These are phyloP conservation scores for Rafetus swinhoei DNA, from an alignment of 2,113 vertebrate genomes.

Conservation along the genomic window DNA sequence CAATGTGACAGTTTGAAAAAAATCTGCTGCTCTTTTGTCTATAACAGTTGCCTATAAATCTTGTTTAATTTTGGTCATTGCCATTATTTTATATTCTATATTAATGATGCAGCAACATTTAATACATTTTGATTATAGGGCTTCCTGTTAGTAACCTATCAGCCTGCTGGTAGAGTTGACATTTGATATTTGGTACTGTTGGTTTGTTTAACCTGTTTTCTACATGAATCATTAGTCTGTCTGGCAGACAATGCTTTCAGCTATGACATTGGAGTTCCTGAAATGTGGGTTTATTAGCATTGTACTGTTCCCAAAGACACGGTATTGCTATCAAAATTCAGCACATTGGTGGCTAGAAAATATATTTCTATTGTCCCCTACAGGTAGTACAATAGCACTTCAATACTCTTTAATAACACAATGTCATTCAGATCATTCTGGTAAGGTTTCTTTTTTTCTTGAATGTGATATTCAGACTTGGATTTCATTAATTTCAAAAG, in stretches of 20 bases:
- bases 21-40: not conserved
- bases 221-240: not conserved
- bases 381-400: not conserved
- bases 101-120: not conserved
- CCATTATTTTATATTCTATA: not conserved
- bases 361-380: not conserved
- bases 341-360: not conserved
- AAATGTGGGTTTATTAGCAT: not conserved
- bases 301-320: not conserved
- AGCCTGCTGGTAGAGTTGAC: not conserved
- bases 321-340: not conserved
- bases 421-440: not conserved
- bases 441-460: not conserved
- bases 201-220: constrained; percentile 8
- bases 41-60: not conserved
- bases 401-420: not conserved
- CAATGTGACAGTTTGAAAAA: not conserved
- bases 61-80: not conserved
- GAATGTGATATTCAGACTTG: not conserved
- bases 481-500: not conserved
- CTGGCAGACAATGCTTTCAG: not conserved
- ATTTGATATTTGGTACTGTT: not conserved
- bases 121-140: not conserved
- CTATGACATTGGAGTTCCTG: not conserved
- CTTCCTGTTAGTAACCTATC: not conserved